These are phyloP conservation scores for Capricornis sumatraensis DNA, from an alignment of 2,113 vertebrate genomes.

Conservation along the genomic window DNA sequence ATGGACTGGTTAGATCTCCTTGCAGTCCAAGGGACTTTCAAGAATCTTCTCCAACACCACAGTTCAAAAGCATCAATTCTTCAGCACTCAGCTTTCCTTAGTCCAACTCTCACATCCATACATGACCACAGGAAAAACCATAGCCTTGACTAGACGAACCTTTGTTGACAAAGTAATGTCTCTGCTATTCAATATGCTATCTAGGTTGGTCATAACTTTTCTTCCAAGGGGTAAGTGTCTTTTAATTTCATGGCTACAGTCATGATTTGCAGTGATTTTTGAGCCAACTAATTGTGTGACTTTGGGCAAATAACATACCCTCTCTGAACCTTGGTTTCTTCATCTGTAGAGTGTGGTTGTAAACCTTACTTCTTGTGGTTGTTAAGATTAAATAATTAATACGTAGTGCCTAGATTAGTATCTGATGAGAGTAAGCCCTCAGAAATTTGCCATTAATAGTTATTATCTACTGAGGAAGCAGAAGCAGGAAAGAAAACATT, in stretches of 20 bases:
- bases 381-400: constrained; percentile 2
- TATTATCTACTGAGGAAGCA: background rate
- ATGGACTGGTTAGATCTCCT: background rate
- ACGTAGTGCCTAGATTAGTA: background rate
- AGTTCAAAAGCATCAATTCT: background rate
- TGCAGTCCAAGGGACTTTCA: background rate
- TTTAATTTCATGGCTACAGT: background rate
- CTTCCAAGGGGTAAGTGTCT: background rate
- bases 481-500: constrained; percentile 14
- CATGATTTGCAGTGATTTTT: background rate
- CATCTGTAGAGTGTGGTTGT: background rate
- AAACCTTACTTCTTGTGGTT: background rate
- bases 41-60: background rate
- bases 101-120: background rate
- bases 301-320: background rate
- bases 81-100: background rate
- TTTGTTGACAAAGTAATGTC: background rate
- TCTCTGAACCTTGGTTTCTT: background rate
- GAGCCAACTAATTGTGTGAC: background rate
- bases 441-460: background rate
- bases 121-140: background rate
- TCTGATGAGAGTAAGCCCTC: background rate
- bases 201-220: background rate
- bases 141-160: fast-evolving
- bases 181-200: background rate